phyloP scores from a whole-genome alignment of 1,140 invertebrate species.

The Meloidogyne hapla region DNA sequence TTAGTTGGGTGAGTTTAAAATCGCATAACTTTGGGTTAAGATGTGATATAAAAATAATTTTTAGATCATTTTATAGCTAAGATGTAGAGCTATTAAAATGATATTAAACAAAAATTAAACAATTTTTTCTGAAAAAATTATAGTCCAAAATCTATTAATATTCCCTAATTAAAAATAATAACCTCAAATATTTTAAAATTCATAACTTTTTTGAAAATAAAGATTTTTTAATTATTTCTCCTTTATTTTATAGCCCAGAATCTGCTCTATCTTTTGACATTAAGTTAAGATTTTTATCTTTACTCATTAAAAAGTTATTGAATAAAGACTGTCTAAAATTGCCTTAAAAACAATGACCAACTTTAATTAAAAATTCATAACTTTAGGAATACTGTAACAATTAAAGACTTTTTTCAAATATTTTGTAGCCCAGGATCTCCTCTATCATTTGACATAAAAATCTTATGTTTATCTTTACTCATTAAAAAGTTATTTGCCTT shows the following conservation, averaged over 20 bases:
- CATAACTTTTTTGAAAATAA: not conserved
- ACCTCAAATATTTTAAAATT: not conserved
- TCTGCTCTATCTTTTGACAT: too few species aligned
- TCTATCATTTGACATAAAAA: too few species aligned
- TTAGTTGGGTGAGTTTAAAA: not conserved
- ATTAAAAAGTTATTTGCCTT: too few species aligned
- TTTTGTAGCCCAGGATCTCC: too few species aligned
- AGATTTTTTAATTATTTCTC: not conserved
- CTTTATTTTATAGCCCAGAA: not conserved
- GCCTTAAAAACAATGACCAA: not conserved
- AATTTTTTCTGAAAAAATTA: not conserved
- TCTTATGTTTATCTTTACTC: too few species aligned
- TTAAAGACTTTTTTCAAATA: too few species aligned
- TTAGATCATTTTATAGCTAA: not conserved
- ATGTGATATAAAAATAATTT: not conserved
- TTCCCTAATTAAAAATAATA: not conserved
- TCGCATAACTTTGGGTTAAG: not conserved
- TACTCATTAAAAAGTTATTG: not conserved
- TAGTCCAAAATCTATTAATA: too few species aligned
- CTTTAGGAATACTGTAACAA: too few species aligned
- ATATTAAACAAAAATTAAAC: not conserved
- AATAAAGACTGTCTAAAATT: too few species aligned
- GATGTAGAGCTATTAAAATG: not conserved
- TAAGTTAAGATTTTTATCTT: not conserved
- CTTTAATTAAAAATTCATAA: too few species aligned